Evolutionary conservation across 2,113 vertebrate genomes (phyloP).

Genomic region (Echinops telfairi): DNA sequence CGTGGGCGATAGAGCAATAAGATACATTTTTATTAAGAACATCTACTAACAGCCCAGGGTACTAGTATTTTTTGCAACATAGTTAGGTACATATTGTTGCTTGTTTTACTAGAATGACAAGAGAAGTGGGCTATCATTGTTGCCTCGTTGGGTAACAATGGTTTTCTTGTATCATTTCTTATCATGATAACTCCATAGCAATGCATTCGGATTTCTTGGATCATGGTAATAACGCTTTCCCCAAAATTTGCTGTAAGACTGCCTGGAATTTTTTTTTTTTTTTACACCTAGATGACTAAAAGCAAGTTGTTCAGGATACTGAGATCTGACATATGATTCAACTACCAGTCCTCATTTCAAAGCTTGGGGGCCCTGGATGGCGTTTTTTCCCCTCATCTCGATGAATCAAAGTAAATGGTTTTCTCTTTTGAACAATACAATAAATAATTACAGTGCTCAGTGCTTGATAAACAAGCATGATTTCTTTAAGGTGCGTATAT

Average conservation of each 20-base stretch:
- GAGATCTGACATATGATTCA: background rate
- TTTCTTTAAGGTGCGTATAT: background rate
- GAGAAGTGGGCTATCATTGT: background rate
- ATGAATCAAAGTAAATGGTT: conserved; percentile 43
- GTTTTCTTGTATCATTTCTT: background rate
- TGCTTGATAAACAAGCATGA: conserved; percentile 55
- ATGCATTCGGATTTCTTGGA: no score
- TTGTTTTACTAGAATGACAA: background rate
- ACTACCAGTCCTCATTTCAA: background rate
- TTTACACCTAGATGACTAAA: background rate
- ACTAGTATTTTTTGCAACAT: background rate
- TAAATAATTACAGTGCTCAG: conserved; percentile 37
- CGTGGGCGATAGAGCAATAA: no score
- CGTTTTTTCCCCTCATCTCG: background rate
- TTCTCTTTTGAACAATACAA: background rate
- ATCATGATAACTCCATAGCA: no score
- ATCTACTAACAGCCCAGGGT: background rate
- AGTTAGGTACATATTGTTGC: background rate
- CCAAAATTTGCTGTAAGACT: conserved; percentile 42
- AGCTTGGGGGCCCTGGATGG: background rate
- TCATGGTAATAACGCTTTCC: background rate
- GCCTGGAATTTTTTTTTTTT: background rate
- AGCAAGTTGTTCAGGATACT: background rate
- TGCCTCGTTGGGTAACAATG: conserved; percentile 40
- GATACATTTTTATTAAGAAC: background rate